phyloP scores from a whole-genome alignment of 2,113 vertebrate genomes.

The Clarias batrachus region DNA sequence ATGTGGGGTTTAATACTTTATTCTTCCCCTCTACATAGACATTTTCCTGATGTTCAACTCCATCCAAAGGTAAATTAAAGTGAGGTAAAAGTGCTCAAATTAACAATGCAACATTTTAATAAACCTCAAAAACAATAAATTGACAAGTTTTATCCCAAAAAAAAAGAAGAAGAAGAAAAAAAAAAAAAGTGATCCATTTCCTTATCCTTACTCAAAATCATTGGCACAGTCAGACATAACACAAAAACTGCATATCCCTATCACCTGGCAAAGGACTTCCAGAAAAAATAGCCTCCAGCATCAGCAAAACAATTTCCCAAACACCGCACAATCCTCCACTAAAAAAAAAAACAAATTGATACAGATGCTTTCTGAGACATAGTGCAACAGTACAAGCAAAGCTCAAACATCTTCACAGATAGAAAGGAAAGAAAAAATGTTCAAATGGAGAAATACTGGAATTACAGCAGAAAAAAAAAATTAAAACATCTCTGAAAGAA shows the following conservation, averaged over 20 bases:
- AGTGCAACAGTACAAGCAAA: slow-evolving; percentile 40
- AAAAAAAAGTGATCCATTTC: slow-evolving; percentile 63
- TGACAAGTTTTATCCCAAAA: slow-evolving; percentile 64
- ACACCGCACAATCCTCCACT: neutral
- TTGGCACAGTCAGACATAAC: slow-evolving; percentile 58
- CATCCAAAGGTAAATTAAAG: slow-evolving; percentile 69
- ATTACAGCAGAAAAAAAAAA: slow-evolving; percentile 35
- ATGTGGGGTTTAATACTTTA: slow-evolving; percentile 64
- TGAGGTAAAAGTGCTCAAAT: slow-evolving; percentile 78
- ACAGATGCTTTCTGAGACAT: slow-evolving; percentile 23
- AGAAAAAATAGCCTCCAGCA: neutral
- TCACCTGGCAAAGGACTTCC: slow-evolving; percentile 48
- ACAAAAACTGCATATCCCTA: slow-evolving; percentile 44
- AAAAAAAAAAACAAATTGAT: neutral
- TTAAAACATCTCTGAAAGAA: neutral
- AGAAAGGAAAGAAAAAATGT: slow-evolving; percentile 19
- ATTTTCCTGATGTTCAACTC: slow-evolving; percentile 73
- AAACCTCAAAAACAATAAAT: slow-evolving; percentile 61
- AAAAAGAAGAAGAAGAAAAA: slow-evolving; percentile 63
- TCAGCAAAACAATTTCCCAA: slow-evolving; percentile 36
- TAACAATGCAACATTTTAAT: slow-evolving; percentile 59
- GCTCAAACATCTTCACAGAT: slow-evolving; percentile 30
- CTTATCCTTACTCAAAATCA: slow-evolving; percentile 56
- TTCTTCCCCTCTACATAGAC: slow-evolving; percentile 68
- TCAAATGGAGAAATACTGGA: slow-evolving; percentile 30